Evolutionary conservation across 2,113 vertebrate genomes (phyloP).

Genomic region (Pungitius pungitius): DNA sequence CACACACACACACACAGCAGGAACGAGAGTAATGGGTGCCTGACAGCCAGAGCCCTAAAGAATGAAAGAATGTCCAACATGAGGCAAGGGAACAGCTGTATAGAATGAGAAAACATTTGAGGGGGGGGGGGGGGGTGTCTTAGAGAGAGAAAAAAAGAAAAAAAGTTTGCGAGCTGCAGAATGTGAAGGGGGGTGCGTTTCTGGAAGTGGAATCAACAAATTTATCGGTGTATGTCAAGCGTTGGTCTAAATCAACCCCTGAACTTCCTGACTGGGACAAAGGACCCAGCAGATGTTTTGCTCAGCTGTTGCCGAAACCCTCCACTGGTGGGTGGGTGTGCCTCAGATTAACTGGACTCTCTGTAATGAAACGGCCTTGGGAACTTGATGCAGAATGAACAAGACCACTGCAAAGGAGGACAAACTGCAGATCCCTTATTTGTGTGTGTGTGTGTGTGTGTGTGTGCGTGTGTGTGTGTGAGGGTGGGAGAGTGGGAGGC

Average conservation of each 20-base stretch:
- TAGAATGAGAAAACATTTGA: slow-evolving; percentile 11
- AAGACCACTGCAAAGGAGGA: slow-evolving; percentile 32
- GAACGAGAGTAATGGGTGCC: slow-evolving; percentile 72
- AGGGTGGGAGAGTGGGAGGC: slow-evolving; percentile 33
- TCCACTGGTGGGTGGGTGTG: slow-evolving; percentile 58
- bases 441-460: slow-evolving; percentile 35
- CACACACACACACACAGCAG: slow-evolving; percentile 56
- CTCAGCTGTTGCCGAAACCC: slow-evolving; percentile 72
- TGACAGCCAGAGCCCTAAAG: slow-evolving; percentile 73
- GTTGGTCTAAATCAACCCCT: slow-evolving; percentile 61
- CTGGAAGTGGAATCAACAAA: slow-evolving; percentile 62
- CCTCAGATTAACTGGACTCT: slow-evolving; percentile 52
- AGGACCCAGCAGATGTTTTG: slow-evolving; percentile 67
- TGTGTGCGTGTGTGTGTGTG: slow-evolving; percentile 39
- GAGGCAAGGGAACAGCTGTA: slow-evolving; percentile 80
- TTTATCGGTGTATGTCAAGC: slow-evolving; percentile 63
- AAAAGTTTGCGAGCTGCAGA: slow-evolving; percentile 5
- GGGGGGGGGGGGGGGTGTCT: not conserved
- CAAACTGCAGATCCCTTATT: slow-evolving; percentile 46
- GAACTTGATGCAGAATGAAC: slow-evolving; percentile 52
- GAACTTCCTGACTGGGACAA: slow-evolving; percentile 42
- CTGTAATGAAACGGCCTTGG: slow-evolving; percentile 65
- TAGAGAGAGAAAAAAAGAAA: not conserved
- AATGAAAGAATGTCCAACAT: slow-evolving; percentile 79
- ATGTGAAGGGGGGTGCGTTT: slow-evolving; percentile 47